These are phyloP conservation scores for Formica aserva DNA, from an alignment of 2,888 invertebrate genomes.

Conservation along the genomic window DNA sequence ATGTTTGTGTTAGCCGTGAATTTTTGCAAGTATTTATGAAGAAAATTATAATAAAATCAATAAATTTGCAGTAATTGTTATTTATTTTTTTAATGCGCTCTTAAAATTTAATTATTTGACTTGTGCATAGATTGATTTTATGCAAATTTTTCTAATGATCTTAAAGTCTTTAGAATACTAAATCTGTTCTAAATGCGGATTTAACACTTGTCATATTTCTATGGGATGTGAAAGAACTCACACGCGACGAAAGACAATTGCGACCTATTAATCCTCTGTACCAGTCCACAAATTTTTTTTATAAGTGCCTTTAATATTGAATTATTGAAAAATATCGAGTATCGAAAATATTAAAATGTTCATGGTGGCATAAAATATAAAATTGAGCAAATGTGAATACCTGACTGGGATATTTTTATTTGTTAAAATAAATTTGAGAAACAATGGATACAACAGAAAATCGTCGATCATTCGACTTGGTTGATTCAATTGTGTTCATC, in stretches of 20 bases:
- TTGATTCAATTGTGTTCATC: slow-evolving; percentile 90
- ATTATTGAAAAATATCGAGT: background rate
- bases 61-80: background rate
- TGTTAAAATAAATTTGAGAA: background rate
- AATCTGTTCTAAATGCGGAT: background rate
- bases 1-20: slow-evolving; percentile 4
- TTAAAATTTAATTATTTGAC: background rate
- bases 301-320: background rate
- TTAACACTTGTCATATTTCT: background rate
- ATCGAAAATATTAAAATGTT: background rate
- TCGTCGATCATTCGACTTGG: slow-evolving; percentile 86
- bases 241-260: slow-evolving; percentile 6
- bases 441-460: slow-evolving; percentile 33
- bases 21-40: background rate
- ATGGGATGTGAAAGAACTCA: background rate
- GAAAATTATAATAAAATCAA: background rate
- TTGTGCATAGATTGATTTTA: background rate
- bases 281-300: background rate
- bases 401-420: background rate
- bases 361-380: background rate
- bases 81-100: background rate
- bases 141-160: background rate
- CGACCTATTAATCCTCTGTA: background rate
- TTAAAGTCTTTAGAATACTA: background rate
- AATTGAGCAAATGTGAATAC: slow-evolving; percentile 1